Evolutionary conservation across 2,113 vertebrate genomes (phyloP), one percentile per base, ranked within the genome.

Genomic region (Elephantulus edwardii): DNA sequence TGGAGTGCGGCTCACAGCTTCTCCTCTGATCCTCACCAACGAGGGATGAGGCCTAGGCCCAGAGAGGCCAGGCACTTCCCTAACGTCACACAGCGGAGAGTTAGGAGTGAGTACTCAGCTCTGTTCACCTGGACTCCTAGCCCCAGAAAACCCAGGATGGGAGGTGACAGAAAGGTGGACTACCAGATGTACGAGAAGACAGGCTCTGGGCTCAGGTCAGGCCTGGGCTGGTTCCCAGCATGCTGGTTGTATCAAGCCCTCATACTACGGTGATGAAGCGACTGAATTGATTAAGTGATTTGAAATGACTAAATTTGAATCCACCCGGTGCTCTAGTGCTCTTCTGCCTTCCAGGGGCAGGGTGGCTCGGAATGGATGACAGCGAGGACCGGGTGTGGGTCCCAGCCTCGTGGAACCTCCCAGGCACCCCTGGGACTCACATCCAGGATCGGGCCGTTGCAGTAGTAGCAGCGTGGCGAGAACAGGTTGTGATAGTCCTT

Each of bases 401-500:
- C 35, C 79, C 30, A 26, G 40, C 3, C 5, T 58, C 19, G 0
- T 6, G 0, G 19, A 54, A 26, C 30, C 56, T 10, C 7, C 1
- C 42, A 0, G 2, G 26, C 0, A 12, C 10, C 4, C 9, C 3
- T 0, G 44, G 86, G 80, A 98, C 99, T 98, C 95, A 99, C 99
- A 94, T 99, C 99, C 96, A 99, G 97, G 93, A 99, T 99, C 46
- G 99, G 99, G 24, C 99, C 99, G 0, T 99, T 99, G 98, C 99
- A 99, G 98, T 99, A 99, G 97, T 98, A 98, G 98, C 99, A 99
- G 78, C 99, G 99, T 0, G 99, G 99, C 6, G 99, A 99, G 97
- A 99, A 99, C 95, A 99, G 98, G 96, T 98, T 98, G 93, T 99
- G 99, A 83, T 99, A 99, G 94, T 99, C 99, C 86, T 97, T 99